Conservation (phyloP, 2,113 vertebrate genomes). For the Sylvietta virens region DNA sequence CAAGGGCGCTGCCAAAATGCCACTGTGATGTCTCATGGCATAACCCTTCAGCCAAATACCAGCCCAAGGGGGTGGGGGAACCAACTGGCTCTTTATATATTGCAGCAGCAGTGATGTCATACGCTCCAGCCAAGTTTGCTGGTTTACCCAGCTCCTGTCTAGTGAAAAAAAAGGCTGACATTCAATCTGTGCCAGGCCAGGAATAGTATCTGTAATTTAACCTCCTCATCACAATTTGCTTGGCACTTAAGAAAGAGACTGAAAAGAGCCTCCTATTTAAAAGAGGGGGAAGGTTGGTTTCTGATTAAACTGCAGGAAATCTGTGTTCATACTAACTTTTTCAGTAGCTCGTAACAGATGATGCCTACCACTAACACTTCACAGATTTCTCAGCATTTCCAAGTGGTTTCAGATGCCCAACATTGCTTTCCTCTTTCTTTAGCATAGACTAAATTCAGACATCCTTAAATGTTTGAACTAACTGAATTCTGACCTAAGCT, state of each 20-base stretch:
- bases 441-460: background rate
- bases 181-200: conserved; percentile 35
- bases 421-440: background rate
- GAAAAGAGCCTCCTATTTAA: background rate
- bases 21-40: background rate
- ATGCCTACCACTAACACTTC: background rate
- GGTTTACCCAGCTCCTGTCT: background rate
- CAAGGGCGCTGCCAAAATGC: conserved; percentile 15
- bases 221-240: background rate
- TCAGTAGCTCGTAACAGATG: background rate
- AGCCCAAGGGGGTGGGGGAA: background rate
- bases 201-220: conserved; percentile 59
- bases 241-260: background rate
- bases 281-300: background rate
- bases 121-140: background rate
- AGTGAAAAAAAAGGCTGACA: conserved; percentile 46
- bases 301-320: conserved; percentile 4
- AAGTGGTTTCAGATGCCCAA: background rate
- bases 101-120: conserved; percentile 57
- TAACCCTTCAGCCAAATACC: conserved; percentile 33
- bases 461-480: background rate
- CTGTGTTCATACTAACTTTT: background rate
- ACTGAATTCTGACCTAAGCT: background rate
- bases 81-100: background rate
- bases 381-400: background rate